Conservation (phyloP, 1,140 invertebrate species). For the Babylonia areolata region DNA sequence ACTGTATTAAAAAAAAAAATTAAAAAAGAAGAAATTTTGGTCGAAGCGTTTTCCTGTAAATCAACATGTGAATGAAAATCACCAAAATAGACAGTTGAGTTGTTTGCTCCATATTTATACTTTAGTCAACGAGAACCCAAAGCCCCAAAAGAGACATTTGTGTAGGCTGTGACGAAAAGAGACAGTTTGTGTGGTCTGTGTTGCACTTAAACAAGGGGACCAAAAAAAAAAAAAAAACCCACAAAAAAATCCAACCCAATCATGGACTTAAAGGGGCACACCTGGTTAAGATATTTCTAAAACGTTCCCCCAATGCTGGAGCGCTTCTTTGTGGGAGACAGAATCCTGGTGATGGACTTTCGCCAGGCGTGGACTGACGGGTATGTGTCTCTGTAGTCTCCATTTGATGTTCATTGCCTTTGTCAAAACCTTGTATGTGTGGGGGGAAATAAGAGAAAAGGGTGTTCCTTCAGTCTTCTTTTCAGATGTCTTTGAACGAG, state of each 20-base stretch:
- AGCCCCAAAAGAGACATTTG: not conserved
- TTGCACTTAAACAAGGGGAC: not conserved
- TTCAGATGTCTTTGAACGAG: too few species aligned
- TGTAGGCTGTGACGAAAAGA: not conserved
- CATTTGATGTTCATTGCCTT: not conserved
- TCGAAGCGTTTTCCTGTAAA: not conserved
- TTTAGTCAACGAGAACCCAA: not conserved
- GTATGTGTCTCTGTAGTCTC: slow-evolving; percentile 14
- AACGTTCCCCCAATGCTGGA: not conserved
- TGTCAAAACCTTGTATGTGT: too few species aligned
- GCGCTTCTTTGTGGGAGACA: not conserved
- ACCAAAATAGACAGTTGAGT: not conserved
- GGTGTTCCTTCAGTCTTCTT: too few species aligned
- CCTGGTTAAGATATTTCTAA: not conserved
- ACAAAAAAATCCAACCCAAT: not conserved
- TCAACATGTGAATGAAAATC: not conserved
- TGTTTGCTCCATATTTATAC: not conserved
- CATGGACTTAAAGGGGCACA: not conserved
- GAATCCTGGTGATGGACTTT: not conserved
- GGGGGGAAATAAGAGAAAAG: too few species aligned
- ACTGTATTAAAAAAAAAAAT: not conserved
- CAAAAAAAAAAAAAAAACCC: not conserved
- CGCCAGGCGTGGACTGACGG: not conserved
- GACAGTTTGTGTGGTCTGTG: not conserved
- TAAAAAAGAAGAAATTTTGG: not conserved